Evolutionary conservation across 2,797 vertebrate species (phyloP), one percentile per base, ranked within the genome.

Genomic region (Gastrophryne carolinensis): DNA sequence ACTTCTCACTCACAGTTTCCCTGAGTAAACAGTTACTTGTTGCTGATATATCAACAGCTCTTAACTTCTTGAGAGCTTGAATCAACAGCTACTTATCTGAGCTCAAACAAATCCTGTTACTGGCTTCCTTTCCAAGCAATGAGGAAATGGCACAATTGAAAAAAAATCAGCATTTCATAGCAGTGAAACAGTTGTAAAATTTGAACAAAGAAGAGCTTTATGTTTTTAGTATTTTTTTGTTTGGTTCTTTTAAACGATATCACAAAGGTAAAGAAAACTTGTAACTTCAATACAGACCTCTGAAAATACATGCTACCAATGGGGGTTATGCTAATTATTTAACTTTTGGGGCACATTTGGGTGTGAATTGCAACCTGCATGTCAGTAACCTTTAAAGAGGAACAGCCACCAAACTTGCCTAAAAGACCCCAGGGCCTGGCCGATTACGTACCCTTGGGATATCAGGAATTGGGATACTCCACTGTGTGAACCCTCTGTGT

Each of bases 21-120:
- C 78, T 67, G 71, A 49, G 21, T 47, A 82, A 82, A 80, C 49
- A 80, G 29, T 57, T 66, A 73, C 30, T 75, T 76, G 73, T n/a
- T 81, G 39, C 44, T 73, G 60, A 79, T 68, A 66, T 66, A 80
- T 76, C 57, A 81, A 58, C 73, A 81, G 6, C 52, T 76, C 24
- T 66, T 78, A 41, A 58, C 26, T 62, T 79, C 67, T 56, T 78
- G 49, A 79, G 37, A 41, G 72, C 34, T n/a, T 37, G 1, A 26
- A 67, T 68, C 73, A 81, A 61, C 61, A 54, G 39, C 75, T 30
- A 75, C 17, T 79, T 65, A 79, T 12, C 29, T 52, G 61, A 66
- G 53, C 24, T 24, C 54, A 72, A 12, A 58, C 27, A 69, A 79
- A 81, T 80, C 63, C 54, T 67, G 26, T 56, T 78, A 9, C 44